A percentile compares a stretch with the other conserved stretches of the same genome.
Evolutionary conservation across 2,888 invertebrate species (phyloP).

Genomic region (Ectemnius lituratus): DNA sequence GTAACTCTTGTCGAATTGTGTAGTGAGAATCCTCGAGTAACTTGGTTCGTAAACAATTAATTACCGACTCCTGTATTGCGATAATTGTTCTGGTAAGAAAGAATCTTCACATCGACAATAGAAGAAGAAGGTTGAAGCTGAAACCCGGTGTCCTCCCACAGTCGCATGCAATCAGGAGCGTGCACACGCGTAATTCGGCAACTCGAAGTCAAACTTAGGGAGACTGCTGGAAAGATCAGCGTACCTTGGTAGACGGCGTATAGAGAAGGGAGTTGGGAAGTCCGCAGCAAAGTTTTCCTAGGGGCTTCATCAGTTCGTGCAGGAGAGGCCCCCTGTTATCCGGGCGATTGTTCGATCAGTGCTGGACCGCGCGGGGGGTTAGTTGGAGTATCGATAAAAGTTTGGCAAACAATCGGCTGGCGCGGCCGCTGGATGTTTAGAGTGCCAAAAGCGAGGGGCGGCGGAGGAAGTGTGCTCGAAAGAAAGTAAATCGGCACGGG

Average conservation of each 20-base stretch:
- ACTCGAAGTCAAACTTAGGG: neutral
- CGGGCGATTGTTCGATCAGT: conserved; percentile 1
- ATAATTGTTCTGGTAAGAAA: too few species aligned
- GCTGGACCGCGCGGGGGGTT: neutral
- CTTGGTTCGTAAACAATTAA: too few species aligned
- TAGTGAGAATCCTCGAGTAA: too few species aligned
- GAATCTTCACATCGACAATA: too few species aligned
- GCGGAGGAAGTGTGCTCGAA: neutral
- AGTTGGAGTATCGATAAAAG: conserved; percentile 14
- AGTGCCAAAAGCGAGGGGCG: neutral
- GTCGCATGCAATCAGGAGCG: neutral
- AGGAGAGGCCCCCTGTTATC: neutral
- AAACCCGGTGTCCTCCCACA: neutral
- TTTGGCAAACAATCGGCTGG: conserved; percentile 18
- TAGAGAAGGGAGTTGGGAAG: neutral
- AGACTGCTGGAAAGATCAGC: neutral
- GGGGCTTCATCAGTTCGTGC: too few species aligned
- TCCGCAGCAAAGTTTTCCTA: too few species aligned
- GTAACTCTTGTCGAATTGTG: too few species aligned
- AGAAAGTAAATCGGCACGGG: conserved; percentile 6
- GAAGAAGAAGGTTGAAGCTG: too few species aligned
- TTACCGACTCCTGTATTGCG: too few species aligned
- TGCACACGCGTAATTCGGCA: neutral
- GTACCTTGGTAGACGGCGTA: neutral
- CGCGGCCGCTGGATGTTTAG: conserved; percentile 13